These are phyloP conservation scores for Leuciscus idus DNA, from an alignment of 2,113 vertebrate genomes.

Conservation along the genomic window DNA sequence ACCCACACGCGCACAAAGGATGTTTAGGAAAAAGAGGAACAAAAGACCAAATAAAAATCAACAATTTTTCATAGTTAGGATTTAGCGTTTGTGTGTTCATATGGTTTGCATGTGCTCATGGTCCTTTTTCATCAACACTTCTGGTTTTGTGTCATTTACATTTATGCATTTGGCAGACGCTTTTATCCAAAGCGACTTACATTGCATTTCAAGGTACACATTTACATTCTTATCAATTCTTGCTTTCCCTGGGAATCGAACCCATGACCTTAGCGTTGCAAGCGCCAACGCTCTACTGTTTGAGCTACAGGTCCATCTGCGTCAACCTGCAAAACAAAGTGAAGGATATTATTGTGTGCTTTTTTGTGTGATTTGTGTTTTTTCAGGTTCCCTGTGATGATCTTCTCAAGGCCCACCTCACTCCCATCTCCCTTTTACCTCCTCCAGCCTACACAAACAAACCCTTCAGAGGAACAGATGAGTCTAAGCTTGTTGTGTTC, in stretches of 20 bases:
- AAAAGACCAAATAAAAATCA: conserved; percentile 64
- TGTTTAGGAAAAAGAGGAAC: conserved; percentile 66
- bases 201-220: no score
- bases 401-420: conserved; percentile 28
- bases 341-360: conserved; percentile 56
- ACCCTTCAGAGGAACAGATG: conserved; percentile 58
- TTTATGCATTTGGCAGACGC: no score
- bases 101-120: conserved; percentile 71
- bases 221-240: no score
- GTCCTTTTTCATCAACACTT: conserved; percentile 70
- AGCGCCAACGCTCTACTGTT: no score
- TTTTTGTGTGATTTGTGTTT: conserved; percentile 58
- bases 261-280: no score
- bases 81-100: conserved; percentile 75
- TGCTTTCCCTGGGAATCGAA: no score
- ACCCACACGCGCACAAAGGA: conserved; percentile 49
- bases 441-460: conserved; percentile 58
- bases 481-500: conserved; percentile 47
- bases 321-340: conserved; percentile 62
- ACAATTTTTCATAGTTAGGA: conserved; percentile 66
- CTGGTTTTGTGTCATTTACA: conserved; percentile 49
- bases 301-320: conserved; percentile 15
- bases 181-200: no score
- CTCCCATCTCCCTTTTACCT: conserved; percentile 40
- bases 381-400: conserved; percentile 67